Percentiles rank a stretch among this genome's conserved stretches.
Evolutionary conservation across 2,888 invertebrate species (phyloP).

Genomic region (Polyommatus iphigenia): DNA sequence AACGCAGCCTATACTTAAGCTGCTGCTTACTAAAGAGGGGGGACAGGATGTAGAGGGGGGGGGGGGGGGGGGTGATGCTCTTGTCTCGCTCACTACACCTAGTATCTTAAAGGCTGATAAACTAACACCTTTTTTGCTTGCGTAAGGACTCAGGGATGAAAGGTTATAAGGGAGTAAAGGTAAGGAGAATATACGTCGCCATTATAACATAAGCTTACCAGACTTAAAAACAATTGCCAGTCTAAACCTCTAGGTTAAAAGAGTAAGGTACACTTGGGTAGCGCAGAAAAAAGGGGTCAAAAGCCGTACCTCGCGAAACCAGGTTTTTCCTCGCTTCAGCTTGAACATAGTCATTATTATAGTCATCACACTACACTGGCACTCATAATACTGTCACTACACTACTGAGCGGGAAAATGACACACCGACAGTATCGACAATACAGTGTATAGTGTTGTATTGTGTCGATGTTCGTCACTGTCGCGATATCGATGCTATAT

Average conservation of each 20-base stretch:
- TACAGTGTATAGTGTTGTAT: constrained; percentile 45
- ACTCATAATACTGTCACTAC: neutral
- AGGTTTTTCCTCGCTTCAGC: constrained; percentile 63
- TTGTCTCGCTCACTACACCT: neutral
- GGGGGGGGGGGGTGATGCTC: neutral
- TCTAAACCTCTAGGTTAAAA: neutral
- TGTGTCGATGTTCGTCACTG: constrained; percentile 37
- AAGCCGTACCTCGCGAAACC: constrained; percentile 62
- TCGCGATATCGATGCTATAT: neutral
- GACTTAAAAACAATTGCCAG: neutral
- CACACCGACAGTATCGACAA: constrained; percentile 49
- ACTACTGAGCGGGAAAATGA: constrained; percentile 43
- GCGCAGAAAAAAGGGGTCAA: constrained; percentile 21
- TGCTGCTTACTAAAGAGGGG: neutral
- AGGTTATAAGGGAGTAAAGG: neutral
- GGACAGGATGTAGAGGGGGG: neutral
- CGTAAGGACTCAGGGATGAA: neutral
- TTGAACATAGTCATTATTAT: constrained; percentile 52
- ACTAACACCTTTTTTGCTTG: neutral
- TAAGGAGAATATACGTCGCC: neutral
- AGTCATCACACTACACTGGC: constrained; percentile 26
- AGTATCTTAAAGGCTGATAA: neutral
- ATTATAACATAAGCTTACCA: neutral
- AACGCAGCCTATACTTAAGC: neutral
- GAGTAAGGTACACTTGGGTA: neutral